phyloP scores from a whole-genome alignment of 2,888 invertebrate genomes.

The Xestia xanthographa region DNA sequence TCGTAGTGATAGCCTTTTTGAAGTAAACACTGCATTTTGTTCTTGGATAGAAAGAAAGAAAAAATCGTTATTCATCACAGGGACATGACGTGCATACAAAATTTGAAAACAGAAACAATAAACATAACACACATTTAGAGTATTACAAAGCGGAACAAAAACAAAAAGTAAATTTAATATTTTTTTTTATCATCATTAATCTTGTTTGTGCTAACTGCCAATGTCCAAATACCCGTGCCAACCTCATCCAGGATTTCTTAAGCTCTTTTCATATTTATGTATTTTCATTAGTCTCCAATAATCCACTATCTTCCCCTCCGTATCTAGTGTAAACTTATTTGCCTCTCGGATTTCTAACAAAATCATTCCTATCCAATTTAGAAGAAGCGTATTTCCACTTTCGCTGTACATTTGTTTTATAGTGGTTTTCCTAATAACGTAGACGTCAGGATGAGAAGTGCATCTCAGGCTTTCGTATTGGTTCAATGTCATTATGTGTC shows the following conservation, averaged over 20 bases:
- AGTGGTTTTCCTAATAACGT: constrained; percentile 61
- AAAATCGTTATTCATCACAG: too few relatives aligned
- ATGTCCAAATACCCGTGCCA: not conserved
- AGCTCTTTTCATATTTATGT: not conserved
- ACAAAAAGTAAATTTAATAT: too few relatives aligned
- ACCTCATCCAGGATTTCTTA: not conserved
- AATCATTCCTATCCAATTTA: constrained; percentile 58
- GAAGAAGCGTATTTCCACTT: constrained; percentile 51
- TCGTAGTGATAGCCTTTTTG: too few relatives aligned
- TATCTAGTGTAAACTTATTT: constrained; percentile 50
- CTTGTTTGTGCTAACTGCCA: not conserved
- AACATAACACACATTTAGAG: too few relatives aligned
- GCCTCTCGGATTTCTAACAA: constrained; percentile 46
- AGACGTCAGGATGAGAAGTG: constrained; percentile 62
- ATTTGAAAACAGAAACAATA: too few relatives aligned
- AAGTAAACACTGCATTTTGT: too few relatives aligned
- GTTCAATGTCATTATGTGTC: constrained; percentile 66
- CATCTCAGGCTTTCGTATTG: constrained; percentile 63
- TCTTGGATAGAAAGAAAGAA: too few relatives aligned
- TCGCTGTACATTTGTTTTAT: constrained; percentile 55
- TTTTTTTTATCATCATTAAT: too few relatives aligned
- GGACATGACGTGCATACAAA: too few relatives aligned
- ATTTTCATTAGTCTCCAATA: constrained; percentile 21
- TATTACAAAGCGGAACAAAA: too few relatives aligned
- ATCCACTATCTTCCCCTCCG: not conserved